These are phyloP conservation scores for Gymnoscopelus microlampas DNA, from an alignment of 2,797 vertebrate genomes.

Conservation along the genomic window DNA sequence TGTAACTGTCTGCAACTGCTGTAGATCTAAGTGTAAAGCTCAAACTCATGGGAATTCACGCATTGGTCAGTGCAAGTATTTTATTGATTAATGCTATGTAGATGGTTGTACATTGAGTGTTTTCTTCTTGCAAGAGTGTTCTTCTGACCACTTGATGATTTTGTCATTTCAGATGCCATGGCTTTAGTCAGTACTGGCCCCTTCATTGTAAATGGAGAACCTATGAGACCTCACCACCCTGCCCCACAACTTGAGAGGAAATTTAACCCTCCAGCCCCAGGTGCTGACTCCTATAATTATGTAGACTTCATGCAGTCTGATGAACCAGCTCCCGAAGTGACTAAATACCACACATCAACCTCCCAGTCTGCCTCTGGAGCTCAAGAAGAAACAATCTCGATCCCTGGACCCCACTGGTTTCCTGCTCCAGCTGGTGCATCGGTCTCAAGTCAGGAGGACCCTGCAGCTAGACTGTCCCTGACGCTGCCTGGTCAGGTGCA, in stretches of 20 bases:
- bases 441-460: conserved; percentile 48
- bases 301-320: conserved; percentile 18
- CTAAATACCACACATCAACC: not conserved
- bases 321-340: not conserved
- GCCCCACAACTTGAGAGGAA: not conserved
- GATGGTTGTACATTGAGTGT: too few species aligned
- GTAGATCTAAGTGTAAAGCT: conserved; percentile 69
- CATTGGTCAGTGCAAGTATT: conserved; percentile 47
- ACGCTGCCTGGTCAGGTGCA: conserved; percentile 57
- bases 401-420: not conserved
- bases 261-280: not conserved
- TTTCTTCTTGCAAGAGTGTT: too few species aligned
- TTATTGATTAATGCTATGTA: too few species aligned
- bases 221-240: not conserved
- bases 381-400: not conserved
- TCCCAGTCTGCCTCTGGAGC: not conserved
- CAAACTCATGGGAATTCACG: conserved; percentile 13
- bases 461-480: conserved; percentile 44
- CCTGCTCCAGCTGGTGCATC: conserved; percentile 32
- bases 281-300: not conserved
- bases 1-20: conserved; percentile 67
- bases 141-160: not conserved
- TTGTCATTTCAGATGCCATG: conserved; percentile 50
- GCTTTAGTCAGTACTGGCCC: conserved; percentile 61
- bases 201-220: conserved; percentile 50